Evolutionary conservation across 2,888 invertebrate species (phyloP).

Genomic region (Eudasyphora cyanicolor): DNA sequence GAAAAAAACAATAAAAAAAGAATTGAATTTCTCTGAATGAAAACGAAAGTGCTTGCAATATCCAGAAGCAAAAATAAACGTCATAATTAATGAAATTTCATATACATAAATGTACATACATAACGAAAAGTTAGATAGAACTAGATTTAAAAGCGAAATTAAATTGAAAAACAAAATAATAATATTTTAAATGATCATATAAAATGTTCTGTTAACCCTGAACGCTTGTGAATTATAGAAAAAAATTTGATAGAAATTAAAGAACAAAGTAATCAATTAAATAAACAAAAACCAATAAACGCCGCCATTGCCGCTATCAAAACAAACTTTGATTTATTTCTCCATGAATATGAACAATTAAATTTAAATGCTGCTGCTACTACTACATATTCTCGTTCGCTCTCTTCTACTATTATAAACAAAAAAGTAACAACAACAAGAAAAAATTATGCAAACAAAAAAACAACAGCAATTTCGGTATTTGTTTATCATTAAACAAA

Average conservation of each 20-base stretch:
- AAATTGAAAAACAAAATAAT: background rate
- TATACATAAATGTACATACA: background rate
- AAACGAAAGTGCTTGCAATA: conserved; percentile 13
- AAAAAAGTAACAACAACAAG: background rate
- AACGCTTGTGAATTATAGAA: background rate
- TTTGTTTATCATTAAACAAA: conserved; percentile 14
- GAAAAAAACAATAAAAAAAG: conserved; percentile 1
- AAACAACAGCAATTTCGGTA: background rate
- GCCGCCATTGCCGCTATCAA: background rate
- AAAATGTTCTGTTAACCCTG: background rate
- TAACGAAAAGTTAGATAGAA: background rate
- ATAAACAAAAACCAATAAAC: conserved; percentile 12
- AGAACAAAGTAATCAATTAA: background rate
- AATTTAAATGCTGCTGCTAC: background rate
- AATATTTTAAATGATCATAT: background rate
- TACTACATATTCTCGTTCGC: no score
- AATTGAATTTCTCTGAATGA: conserved; percentile 17
- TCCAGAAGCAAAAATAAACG: conserved; percentile 21
- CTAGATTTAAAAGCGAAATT: background rate
- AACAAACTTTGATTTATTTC: conserved; percentile 4
- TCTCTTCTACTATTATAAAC: conserved; percentile 2
- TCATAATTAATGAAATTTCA: no score
- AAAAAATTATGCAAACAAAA: no score
- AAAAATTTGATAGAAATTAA: no score
- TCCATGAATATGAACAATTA: background rate